A percentile compares a stretch with the other conserved stretches of the same genome.
phyloP scores from a whole-genome alignment of 1,140 invertebrate species.

The Diabrotica virgifera region DNA sequence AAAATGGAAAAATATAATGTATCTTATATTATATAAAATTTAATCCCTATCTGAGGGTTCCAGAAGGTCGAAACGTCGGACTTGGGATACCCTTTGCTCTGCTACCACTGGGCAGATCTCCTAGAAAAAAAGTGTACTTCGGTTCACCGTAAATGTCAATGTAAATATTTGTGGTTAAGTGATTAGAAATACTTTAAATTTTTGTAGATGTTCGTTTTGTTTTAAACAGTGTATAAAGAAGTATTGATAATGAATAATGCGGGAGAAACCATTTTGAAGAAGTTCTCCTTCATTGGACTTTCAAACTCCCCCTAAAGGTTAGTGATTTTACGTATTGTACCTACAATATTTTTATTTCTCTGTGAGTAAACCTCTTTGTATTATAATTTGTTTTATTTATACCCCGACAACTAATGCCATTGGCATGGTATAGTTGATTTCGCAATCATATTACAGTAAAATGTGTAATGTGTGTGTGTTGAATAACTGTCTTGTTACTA shows the following conservation, averaged over 20 bases:
- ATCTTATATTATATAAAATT: too few relatives aligned
- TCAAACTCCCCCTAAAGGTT: background rate
- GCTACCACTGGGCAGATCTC: conserved; percentile 46
- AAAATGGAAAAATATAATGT: too few relatives aligned
- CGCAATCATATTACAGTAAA: too few relatives aligned
- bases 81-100: conserved; percentile 46
- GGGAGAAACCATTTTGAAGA: conserved; percentile 41
- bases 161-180: background rate
- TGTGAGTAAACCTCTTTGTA: too few relatives aligned
- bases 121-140: conserved; percentile 43
- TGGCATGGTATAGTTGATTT: too few relatives aligned
- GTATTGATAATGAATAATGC: conserved; percentile 36
- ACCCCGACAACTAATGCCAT: too few relatives aligned
- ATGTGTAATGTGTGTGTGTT: too few relatives aligned
- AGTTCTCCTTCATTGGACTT: conserved; percentile 44
- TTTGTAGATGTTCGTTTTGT: background rate
- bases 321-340: background rate
- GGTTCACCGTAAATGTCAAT: conserved; percentile 16
- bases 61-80: conserved; percentile 39
- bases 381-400: too few relatives aligned
- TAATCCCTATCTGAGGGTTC: too few relatives aligned
- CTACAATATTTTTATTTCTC: too few relatives aligned
- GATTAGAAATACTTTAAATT: background rate
- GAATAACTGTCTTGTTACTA: too few relatives aligned
- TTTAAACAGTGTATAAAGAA: background rate